These are phyloP conservation scores for Bhutanitis thaidina DNA, from an alignment of 2,888 invertebrate species.

Conservation along the genomic window DNA sequence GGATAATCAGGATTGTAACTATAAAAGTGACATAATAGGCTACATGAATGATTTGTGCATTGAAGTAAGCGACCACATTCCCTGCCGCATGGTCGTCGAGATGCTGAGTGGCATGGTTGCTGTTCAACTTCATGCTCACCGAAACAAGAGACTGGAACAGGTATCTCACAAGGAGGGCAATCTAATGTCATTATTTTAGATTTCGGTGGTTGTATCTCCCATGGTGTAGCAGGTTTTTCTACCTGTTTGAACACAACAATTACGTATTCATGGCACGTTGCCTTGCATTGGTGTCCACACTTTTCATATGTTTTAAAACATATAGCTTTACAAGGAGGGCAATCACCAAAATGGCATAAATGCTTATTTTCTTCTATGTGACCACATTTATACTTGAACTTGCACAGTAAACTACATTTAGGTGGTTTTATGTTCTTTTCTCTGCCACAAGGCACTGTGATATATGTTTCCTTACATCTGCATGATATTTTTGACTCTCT, in stretches of 20 bases:
- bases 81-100: conserved; percentile 87
- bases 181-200: conserved; percentile 77
- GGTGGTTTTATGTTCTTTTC: conserved; percentile 89
- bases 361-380: conserved; percentile 87
- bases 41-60: conserved; percentile 90
- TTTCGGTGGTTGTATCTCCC: conserved; percentile 80
- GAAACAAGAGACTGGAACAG: conserved; percentile 85
- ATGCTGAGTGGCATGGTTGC: conserved; percentile 85
- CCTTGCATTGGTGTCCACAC: conserved; percentile 85
- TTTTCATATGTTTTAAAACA: conserved; percentile 81
- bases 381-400: conserved; percentile 90
- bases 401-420: conserved; percentile 86
- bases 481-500: conserved; percentile 86
- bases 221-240: conserved; percentile 82
- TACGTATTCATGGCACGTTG: conserved; percentile 88
- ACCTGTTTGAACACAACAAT: conserved; percentile 81
- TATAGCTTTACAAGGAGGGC: conserved; percentile 89
- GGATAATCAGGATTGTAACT: conserved; percentile 44
- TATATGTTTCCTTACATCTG: conserved; percentile 87
- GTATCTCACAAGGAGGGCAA: conserved; percentile 86
- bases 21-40: conserved; percentile 83
- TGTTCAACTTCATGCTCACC: conserved; percentile 85
- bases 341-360: conserved; percentile 90
- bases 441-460: conserved; percentile 92
- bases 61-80: conserved; percentile 84